A percentile compares a stretch with the other conserved stretches of the same genome.
Conservation (phyloP, 2,113 vertebrate species). For the Okapia johnstoni region DNA sequence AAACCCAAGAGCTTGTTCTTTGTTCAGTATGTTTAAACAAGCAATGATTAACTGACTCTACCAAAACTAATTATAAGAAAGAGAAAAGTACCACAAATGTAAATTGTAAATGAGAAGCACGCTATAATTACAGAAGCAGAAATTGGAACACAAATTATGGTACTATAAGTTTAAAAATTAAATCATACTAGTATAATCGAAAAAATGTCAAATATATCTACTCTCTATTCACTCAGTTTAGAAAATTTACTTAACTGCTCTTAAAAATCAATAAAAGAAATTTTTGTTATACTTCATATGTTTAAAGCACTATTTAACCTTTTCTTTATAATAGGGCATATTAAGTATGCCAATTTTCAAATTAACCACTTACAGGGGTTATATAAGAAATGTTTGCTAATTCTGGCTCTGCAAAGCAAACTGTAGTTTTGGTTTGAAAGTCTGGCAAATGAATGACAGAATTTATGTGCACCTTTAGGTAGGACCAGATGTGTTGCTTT, state of each 20-base stretch:
- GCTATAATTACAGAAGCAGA: not conserved
- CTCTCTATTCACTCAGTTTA: not conserved
- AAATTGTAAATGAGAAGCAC: not conserved
- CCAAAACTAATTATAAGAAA: not conserved
- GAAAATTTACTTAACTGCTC: not conserved
- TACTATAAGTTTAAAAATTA: not conserved
- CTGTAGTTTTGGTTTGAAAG: not conserved
- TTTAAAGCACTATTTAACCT: not conserved
- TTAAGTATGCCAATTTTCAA: not conserved
- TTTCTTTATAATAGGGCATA: not conserved
- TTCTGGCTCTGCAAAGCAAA: not conserved
- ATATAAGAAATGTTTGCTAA: not conserved
- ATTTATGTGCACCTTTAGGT: not conserved
- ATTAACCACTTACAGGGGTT: not conserved
- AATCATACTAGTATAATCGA: not conserved
- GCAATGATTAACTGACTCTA: not conserved
- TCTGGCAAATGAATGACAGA: not conserved
- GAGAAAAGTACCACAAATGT: not conserved
- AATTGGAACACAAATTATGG: not conserved
- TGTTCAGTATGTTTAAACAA: not conserved
- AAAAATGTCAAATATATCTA: constrained; percentile 3
- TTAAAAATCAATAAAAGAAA: constrained; percentile 8
- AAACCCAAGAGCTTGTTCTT: not conserved
- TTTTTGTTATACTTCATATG: not conserved
- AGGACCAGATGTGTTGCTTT: not conserved